These are phyloP conservation scores for Folsomia candida DNA, from an alignment of 2,888 invertebrate species.

Conservation along the genomic window DNA sequence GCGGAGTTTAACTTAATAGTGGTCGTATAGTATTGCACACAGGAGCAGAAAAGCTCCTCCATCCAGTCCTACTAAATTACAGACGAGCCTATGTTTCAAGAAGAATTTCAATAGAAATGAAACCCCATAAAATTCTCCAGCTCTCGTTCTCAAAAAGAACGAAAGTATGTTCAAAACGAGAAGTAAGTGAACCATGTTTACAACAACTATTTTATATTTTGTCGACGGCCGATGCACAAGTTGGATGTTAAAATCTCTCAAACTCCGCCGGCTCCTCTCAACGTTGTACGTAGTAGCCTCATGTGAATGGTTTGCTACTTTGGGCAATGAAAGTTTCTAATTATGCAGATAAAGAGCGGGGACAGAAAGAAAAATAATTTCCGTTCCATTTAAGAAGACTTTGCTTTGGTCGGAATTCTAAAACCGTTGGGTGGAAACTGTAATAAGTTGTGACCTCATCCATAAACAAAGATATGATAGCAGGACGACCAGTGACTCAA, in stretches of 20 bases:
- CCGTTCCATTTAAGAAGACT: slow-evolving; percentile 20
- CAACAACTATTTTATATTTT: slow-evolving; percentile 23
- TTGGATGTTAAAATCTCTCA: background rate
- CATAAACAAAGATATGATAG: slow-evolving; percentile 4
- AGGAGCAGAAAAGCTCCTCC: slow-evolving; percentile 5
- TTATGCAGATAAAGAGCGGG: slow-evolving; percentile 34
- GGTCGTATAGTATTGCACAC: slow-evolving; percentile 11
- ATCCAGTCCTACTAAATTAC: slow-evolving; percentile 15
- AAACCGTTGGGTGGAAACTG: slow-evolving; percentile 13
- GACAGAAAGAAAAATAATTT: slow-evolving; percentile 19
- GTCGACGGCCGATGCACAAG: slow-evolving; percentile 7
- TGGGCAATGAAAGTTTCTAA: slow-evolving; percentile 31
- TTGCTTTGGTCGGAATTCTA: slow-evolving; percentile 1
- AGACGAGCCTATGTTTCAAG: slow-evolving; percentile 17
- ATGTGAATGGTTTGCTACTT: background rate
- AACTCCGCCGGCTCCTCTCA: background rate
- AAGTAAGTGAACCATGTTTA: slow-evolving; percentile 21
- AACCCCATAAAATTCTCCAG: slow-evolving; percentile 11
- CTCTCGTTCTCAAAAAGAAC: background rate
- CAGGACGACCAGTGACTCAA: background rate
- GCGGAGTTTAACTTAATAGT: slow-evolving; percentile 19
- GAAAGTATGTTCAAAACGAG: background rate
- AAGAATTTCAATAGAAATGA: slow-evolving; percentile 23
- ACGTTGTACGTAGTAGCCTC: background rate
- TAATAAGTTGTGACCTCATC: background rate